Base-by-base conservation (phyloP, 2,797 vertebrate genomes). In the Gobionotothen gibberifrons region DNA sequence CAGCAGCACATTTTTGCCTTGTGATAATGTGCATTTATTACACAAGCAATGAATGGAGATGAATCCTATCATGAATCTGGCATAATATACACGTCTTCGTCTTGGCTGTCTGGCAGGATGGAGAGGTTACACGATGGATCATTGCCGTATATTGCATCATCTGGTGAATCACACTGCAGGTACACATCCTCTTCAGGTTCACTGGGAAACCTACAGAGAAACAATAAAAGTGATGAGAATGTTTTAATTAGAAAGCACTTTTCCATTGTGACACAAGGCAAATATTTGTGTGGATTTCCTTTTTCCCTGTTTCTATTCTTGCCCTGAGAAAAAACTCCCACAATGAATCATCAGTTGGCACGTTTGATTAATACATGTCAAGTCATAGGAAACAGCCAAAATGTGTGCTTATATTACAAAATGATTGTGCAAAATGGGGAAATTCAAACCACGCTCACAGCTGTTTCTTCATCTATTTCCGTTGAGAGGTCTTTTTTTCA, bases 111-210 rank as follows among this genome's bases (percentile, higher is more conserved):
- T 4, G 84, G 42, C 3, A 74, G 66, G 46, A 76, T 44, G 71
- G 63, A 48, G 10, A 86, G 78, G 59, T 53, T 74, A 43, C 87
- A 89, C 6, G 63, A 75, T 0, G 86, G 90, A 46, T 93, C 92
- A 6, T 95, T 95, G 89, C 55, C 82, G 92, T 95, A 95, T 79
- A 95, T 94, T 58, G 85, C 90, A 1, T 94, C 91, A 78, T 91
- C 81, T 39, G 36, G 15, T 43, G 68, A 39, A 52, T 94, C 92
- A 81, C 87, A 93, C 83, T 90, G 85, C 72, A 93, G 32, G 72
- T 94, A 94, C 58, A 89, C 8, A 17, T 92, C 88, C 17, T 93
- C 90, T 47, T 92, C 87, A 21, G 44, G 40, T 11, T 74, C 69
- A 16, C 1, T 0, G 0, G 60, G 9, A 3, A 10, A 43, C 72